Conservation (phyloP, 2,888 invertebrate species). For the Amblyjoppa fuscipennis region DNA sequence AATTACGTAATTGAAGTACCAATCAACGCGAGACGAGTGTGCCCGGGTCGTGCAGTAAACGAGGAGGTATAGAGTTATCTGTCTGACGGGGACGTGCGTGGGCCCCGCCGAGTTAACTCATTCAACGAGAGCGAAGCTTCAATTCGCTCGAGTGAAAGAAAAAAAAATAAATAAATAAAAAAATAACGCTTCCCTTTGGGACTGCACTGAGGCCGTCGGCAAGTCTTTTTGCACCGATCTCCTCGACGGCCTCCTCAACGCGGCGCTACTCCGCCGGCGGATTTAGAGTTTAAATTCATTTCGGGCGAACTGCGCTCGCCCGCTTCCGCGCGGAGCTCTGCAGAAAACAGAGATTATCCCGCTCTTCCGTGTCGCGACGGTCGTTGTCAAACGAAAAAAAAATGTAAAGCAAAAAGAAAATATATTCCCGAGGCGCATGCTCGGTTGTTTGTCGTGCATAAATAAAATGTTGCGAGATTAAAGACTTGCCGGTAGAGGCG, state of each 20-base stretch:
- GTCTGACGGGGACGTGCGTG: conserved; percentile 48
- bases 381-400: background rate
- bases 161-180: conserved; percentile 46
- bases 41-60: conserved; percentile 12
- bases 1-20: conserved; percentile 71
- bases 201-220: conserved; percentile 21
- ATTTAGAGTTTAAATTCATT: conserved; percentile 58
- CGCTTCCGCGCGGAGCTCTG: conserved; percentile 26
- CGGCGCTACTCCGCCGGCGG: background rate
- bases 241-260: background rate
- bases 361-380: background rate
- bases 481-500: too few species aligned
- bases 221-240: background rate
- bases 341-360: conserved; percentile 14
- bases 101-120: conserved; percentile 45
- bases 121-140: conserved; percentile 50
- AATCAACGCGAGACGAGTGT: conserved; percentile 67
- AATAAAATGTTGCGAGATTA: too few species aligned
- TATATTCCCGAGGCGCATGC: too few species aligned
- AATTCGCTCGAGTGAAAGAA: conserved; percentile 57
- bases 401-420: background rate
- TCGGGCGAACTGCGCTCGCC: conserved; percentile 13
- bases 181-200: conserved; percentile 35
- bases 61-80: conserved; percentile 14
- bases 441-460: too few species aligned